A percentile compares a stretch with the other conserved stretches of the same genome.
phyloP scores from a whole-genome alignment of 1,140 invertebrate species.

The Meloidogyne floridensis region DNA sequence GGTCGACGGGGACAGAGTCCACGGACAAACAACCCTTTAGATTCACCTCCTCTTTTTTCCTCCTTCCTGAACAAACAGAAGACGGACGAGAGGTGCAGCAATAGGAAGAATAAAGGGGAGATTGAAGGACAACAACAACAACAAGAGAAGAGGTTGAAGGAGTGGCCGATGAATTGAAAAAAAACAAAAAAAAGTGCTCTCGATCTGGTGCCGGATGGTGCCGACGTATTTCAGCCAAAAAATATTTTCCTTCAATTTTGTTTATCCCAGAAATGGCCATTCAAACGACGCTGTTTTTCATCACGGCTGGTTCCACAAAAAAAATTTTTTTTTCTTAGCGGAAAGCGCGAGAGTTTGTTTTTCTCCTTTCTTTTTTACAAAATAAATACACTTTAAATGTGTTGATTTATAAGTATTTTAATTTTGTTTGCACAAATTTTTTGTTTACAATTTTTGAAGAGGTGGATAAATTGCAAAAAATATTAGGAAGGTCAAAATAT shows the following conservation, averaged over 20 bases:
- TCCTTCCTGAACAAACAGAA: conserved; percentile 6
- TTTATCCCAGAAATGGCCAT: background rate
- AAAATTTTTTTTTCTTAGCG: background rate
- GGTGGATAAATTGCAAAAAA: too few relatives aligned
- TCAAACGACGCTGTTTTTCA: background rate
- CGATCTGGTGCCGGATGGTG: background rate
- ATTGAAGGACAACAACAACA: background rate
- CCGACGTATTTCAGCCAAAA: background rate
- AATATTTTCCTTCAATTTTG: background rate
- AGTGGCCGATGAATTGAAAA: background rate
- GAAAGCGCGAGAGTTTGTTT: background rate
- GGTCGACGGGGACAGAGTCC: background rate
- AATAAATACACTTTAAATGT: background rate
- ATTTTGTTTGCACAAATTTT: too few relatives aligned
- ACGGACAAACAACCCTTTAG: background rate
- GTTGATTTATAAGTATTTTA: too few relatives aligned
- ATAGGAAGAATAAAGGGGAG: background rate
- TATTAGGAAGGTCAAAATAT: too few relatives aligned
- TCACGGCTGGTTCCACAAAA: background rate
- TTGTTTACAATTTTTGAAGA: too few relatives aligned
- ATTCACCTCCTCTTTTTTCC: background rate
- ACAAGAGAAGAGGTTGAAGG: background rate
- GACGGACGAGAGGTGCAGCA: background rate
- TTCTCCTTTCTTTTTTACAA: background rate
- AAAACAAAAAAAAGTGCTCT: background rate